phyloP scores from a whole-genome alignment of 2,888 invertebrate species.

The Athrips mouffetella region DNA sequence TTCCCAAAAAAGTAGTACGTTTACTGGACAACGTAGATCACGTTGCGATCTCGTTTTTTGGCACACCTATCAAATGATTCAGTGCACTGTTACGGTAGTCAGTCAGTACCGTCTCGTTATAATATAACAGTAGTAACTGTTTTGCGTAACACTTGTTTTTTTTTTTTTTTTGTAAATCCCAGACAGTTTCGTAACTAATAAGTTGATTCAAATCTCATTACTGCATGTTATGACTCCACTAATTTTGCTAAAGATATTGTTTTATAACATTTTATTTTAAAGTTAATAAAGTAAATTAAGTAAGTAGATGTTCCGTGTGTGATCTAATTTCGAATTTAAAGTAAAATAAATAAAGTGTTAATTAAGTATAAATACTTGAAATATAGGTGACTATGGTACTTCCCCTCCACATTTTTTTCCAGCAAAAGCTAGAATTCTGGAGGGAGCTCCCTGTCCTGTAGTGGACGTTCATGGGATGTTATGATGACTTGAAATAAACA shows the following conservation, averaged over 20 bases:
- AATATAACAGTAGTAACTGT: not conserved
- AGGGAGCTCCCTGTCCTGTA: too few relatives aligned
- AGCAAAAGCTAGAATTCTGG: too few relatives aligned
- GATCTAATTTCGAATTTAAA: too few relatives aligned
- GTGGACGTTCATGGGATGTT: too few relatives aligned
- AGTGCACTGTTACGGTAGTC: not conserved
- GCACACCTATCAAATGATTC: not conserved
- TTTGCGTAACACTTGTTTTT: not conserved
- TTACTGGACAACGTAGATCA: not conserved
- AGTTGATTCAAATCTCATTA: not conserved
- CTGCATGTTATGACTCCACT: not conserved
- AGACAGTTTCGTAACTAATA: constrained; percentile 8
- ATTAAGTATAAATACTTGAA: too few relatives aligned
- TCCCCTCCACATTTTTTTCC: too few relatives aligned
- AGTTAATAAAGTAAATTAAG: not conserved
- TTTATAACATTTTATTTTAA: not conserved
- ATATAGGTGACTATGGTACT: too few relatives aligned
- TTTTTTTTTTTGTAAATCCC: not conserved
- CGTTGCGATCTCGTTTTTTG: not conserved
- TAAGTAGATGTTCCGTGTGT: too few relatives aligned
- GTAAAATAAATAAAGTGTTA: too few relatives aligned
- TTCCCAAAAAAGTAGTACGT: too few relatives aligned
- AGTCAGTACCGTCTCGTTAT: not conserved
- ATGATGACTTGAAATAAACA: too few relatives aligned
- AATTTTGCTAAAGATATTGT: not conserved